A percentile compares a stretch with the other conserved stretches of the same genome.
These are phyloP conservation scores for Heliconius ismenius DNA, from an alignment of 2,888 invertebrate genomes.

Conservation along the genomic window DNA sequence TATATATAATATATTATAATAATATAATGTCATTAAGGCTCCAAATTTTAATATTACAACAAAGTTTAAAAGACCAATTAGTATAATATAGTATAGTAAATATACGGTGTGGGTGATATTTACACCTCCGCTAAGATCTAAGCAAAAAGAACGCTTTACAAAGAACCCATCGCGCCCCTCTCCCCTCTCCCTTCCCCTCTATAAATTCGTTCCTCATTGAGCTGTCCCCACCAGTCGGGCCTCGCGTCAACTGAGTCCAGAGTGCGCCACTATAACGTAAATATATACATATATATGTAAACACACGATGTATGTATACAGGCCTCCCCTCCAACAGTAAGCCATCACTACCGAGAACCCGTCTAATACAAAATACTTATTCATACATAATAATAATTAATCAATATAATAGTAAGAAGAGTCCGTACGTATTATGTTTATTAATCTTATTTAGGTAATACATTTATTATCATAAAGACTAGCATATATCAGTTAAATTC, in stretches of 20 bases:
- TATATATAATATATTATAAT: constrained; percentile 7
- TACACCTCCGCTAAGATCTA: background rate
- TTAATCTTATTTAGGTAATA: constrained; percentile 59
- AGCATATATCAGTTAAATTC: constrained; percentile 76
- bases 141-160: constrained; percentile 41
- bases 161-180: constrained; percentile 46
- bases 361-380: constrained; percentile 59
- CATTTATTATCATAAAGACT: constrained; percentile 76
- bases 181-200: too few relatives aligned
- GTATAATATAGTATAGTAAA: background rate
- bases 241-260: constrained; percentile 51
- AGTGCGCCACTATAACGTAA: constrained; percentile 47
- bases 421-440: constrained; percentile 60
- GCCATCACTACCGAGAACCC: constrained; percentile 43
- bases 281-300: background rate
- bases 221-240: constrained; percentile 43
- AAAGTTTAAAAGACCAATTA: background rate
- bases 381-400: constrained; percentile 46
- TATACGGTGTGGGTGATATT: background rate
- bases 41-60: constrained; percentile 6
- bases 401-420: constrained; percentile 62
- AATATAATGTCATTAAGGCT: background rate
- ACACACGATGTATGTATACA: constrained; percentile 32
- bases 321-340: constrained; percentile 44
- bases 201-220: constrained; percentile 45